These are phyloP conservation scores for Orgyia antiqua DNA, from an alignment of 2,888 invertebrate genomes.

Conservation along the genomic window DNA sequence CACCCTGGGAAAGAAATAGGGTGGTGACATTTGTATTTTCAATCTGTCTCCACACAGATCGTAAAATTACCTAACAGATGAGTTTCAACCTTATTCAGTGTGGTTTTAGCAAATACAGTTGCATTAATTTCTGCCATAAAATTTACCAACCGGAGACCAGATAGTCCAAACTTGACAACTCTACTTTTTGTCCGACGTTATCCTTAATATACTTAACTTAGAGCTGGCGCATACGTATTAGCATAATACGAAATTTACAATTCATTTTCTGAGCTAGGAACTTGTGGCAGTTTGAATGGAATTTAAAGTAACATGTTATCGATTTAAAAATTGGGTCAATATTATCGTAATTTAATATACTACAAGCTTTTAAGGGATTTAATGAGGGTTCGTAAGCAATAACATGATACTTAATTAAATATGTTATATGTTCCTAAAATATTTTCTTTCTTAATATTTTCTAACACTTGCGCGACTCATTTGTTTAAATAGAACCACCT, in stretches of 20 bases:
- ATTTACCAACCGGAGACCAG: neutral
- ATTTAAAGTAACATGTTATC: slow-evolving; percentile 15
- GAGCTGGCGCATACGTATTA: slow-evolving; percentile 16
- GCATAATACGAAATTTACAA: slow-evolving; percentile 29
- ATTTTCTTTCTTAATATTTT: too few species aligned
- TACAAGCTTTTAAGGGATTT: neutral
- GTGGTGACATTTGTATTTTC: too few species aligned
- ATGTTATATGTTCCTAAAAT: too few species aligned
- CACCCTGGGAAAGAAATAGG: too few species aligned
- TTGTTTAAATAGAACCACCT: too few species aligned
- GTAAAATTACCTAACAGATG: too few species aligned
- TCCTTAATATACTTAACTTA: slow-evolving; percentile 11
- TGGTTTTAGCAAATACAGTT: too few species aligned
- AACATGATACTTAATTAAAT: too few species aligned
- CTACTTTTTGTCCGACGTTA: slow-evolving; percentile 12
- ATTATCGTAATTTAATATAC: slow-evolving; percentile 5
- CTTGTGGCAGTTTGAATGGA: slow-evolving; percentile 19
- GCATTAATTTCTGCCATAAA: neutral
- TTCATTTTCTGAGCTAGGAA: slow-evolving; percentile 20
- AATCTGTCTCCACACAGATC: too few species aligned
- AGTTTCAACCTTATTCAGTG: too few species aligned
- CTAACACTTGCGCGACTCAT: too few species aligned
- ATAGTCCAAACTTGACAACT: slow-evolving; percentile 9
- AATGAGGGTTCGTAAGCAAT: too few species aligned
- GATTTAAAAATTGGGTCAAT: slow-evolving; percentile 19